Evolutionary conservation across 37 sponge, comb jelly and placozoan species (phyloP).

Genomic region (Bolinopsis microptera): DNA sequence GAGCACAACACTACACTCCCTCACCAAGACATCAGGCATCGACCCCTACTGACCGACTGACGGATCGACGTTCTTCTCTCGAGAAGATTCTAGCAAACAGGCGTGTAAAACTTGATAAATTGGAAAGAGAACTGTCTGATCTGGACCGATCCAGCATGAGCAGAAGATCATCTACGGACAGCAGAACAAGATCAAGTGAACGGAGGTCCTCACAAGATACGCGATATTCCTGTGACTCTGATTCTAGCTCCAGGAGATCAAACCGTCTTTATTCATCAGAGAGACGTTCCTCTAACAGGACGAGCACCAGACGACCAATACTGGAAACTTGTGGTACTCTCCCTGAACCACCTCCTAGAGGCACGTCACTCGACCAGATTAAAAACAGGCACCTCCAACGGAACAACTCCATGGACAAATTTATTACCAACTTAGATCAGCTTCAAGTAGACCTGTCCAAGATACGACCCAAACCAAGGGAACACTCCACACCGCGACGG

Average conservation of each 20-base stretch:
- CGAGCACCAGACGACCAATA: not conserved
- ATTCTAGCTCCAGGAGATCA: not conserved
- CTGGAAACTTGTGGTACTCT: not conserved
- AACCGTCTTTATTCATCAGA: not conserved
- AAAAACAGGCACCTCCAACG: not conserved
- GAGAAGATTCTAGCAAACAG: not conserved
- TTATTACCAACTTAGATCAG: not conserved
- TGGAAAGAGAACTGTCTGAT: not conserved
- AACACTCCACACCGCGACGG: not conserved
- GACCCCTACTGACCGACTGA: not conserved
- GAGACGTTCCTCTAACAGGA: not conserved
- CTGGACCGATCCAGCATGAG: not conserved
- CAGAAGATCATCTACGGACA: not conserved
- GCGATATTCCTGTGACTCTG: not conserved
- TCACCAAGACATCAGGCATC: not conserved
- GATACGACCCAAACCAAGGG: not conserved
- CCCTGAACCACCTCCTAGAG: not conserved
- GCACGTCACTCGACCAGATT: not conserved
- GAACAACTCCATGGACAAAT: not conserved
- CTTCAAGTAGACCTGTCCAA: not conserved
- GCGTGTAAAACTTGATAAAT: not conserved
- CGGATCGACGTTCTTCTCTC: not conserved
- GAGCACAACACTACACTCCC: not conserved
- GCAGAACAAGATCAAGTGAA: not conserved
- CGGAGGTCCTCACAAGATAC: not conserved